Evolutionary conservation across 1,140 invertebrate genomes (phyloP), one percentile per base, ranked within the genome.

Genomic region (Mylabris phalerata): DNA sequence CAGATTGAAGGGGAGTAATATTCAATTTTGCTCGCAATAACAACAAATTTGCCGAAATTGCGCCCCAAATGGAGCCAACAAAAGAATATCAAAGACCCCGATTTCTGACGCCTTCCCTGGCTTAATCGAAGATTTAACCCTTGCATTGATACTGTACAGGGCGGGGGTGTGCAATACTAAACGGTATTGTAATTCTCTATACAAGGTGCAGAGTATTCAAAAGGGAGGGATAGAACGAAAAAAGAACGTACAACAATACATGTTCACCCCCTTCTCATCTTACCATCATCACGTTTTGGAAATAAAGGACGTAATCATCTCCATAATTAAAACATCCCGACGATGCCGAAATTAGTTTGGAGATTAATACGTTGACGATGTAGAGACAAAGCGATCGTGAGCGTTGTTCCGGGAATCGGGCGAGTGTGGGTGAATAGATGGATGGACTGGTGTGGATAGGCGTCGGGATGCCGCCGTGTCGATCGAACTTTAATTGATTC

Each of bases 401-500:
- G 32, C 32, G 32, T 32, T 32, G 32, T 32, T 32, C 32, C 32
- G 32, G 32, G 32, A 32, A 43, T 42, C 50, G 43, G 42, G 27
- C 10, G 24, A 54, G 43, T 11, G 46, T 42, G 26, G 44, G 51
- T 54, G 50, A 43, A 45, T 54, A 45, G 44, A 54, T 27, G 26
- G 43, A 54, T 46, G 51, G 46, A 45, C 44, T 42, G 26, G 51
- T 54, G 46, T 45, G 32, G 42, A 54, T 26, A 42, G 42, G 32
- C 32, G 32, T 32, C 32, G 32, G 32, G 32, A 32, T 32, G 32
- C 32, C 32, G 32, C 32, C 32, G 32, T 32, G 32, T 32, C 32
- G 32, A 54, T 54, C 51, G 51, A 54, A 54, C 51, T 54, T 54
- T 54, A 54, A 54, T 54, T 54, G 51, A 54, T 54, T 54, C 42